phyloP scores from a whole-genome alignment of 1,140 invertebrate species.

The Medauroidea extradentata region DNA sequence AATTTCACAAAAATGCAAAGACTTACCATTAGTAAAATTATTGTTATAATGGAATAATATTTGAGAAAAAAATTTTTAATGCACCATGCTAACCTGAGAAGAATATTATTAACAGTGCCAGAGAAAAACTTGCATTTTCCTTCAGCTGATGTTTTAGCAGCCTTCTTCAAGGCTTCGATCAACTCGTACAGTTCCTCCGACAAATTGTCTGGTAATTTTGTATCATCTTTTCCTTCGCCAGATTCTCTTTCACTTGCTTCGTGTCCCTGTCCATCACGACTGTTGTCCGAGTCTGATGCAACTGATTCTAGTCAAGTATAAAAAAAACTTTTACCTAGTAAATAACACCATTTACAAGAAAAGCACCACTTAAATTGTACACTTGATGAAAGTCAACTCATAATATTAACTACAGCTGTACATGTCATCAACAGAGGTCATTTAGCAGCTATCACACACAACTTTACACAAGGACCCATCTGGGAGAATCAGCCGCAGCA shows the following conservation, averaged over 20 bases:
- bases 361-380: too few species aligned
- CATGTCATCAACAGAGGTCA: too few species aligned
- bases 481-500: too few species aligned
- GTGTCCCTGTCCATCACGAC: constrained; percentile 24
- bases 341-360: too few species aligned
- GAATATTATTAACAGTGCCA: constrained; percentile 52
- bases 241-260: constrained; percentile 11
- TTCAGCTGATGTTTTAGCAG: constrained; percentile 50
- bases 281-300: constrained; percentile 41
- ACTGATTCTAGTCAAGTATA: not conserved
- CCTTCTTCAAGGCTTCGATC: constrained; percentile 54
- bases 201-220: constrained; percentile 54
- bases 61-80: constrained; percentile 1
- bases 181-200: constrained; percentile 51
- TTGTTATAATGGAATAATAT: constrained; percentile 1
- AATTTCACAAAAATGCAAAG: not conserved
- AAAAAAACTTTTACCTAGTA: not conserved
- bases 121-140: constrained; percentile 62
- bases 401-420: too few species aligned
- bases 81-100: constrained; percentile 51
- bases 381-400: too few species aligned
- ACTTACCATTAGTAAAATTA: not conserved
- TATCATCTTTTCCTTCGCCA: constrained; percentile 39
- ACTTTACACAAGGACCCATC: too few species aligned
- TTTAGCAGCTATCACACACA: too few species aligned